Evolutionary conservation across 2,888 invertebrate species (phyloP).

Genomic region (Nipponacmea schrenckii): DNA sequence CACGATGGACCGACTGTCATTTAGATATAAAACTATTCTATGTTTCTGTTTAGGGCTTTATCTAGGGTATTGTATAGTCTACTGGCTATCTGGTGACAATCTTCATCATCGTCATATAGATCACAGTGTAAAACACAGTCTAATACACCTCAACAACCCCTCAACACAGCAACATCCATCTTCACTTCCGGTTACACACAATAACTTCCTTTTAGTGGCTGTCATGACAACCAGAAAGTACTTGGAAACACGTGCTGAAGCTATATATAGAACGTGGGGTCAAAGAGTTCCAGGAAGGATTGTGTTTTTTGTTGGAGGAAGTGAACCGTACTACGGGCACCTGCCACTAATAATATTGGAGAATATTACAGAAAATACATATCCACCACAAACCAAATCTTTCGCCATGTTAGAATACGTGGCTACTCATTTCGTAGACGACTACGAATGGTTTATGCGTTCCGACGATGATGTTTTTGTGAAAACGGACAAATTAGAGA

Average conservation of each 20-base stretch:
- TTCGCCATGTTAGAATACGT: slow-evolving; percentile 90
- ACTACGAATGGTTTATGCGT: slow-evolving; percentile 93
- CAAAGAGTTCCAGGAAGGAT: slow-evolving; percentile 86
- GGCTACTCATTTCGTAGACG: slow-evolving; percentile 79
- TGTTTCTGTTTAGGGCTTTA: neutral
- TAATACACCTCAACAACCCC: neutral
- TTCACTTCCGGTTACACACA: neutral
- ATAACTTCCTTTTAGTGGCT: slow-evolving; percentile 2
- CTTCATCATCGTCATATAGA: neutral
- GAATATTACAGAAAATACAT: slow-evolving; percentile 90
- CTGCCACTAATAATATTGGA: slow-evolving; percentile 75
- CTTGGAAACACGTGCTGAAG: slow-evolving; percentile 84
- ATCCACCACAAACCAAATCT: slow-evolving; percentile 97
- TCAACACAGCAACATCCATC: neutral
- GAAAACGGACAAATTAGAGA: slow-evolving; percentile 82
- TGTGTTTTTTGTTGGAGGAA: slow-evolving; percentile 80
- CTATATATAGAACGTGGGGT: slow-evolving; percentile 94
- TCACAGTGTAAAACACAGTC: neutral
- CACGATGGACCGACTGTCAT: neutral
- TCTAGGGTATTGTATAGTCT: neutral
- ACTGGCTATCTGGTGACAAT: neutral
- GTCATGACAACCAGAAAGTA: slow-evolving; percentile 92
- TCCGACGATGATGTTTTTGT: slow-evolving; percentile 98
- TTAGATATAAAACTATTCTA: neutral
- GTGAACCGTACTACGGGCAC: slow-evolving; percentile 75